phyloP scores from a whole-genome alignment of 2,113 vertebrate species.

The Mormyrus lacerda region DNA sequence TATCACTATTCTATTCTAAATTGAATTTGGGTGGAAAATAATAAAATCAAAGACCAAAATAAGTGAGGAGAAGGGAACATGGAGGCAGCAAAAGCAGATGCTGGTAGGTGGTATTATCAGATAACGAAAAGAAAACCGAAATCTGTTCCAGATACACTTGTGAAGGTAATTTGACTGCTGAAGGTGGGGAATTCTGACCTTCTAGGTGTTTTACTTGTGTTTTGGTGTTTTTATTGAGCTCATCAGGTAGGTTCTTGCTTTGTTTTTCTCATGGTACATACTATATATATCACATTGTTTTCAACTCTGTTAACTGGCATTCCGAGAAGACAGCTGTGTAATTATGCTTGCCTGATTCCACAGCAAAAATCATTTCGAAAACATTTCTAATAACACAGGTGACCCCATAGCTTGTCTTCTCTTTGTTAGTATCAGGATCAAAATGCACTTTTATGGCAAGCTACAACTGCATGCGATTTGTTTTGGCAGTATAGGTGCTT shows the following conservation, averaged over 20 bases:
- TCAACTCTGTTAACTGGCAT: neutral
- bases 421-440: neutral
- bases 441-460: too few relatives aligned
- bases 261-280: neutral
- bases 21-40: neutral
- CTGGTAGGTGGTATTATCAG: neutral
- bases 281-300: neutral
- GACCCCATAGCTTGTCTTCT: neutral
- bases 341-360: neutral
- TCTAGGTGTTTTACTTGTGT: neutral
- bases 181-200: neutral
- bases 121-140: neutral
- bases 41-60: neutral
- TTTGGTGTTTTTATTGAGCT: neutral
- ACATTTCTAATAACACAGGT: neutral
- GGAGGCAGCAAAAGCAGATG: neutral
- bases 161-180: constrained; percentile 4
- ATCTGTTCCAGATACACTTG: neutral
- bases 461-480: too few relatives aligned
- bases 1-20: neutral
- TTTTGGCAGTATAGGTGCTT: too few relatives aligned
- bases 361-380: neutral
- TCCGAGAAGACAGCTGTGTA: neutral
- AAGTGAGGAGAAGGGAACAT: neutral
- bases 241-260: neutral